Evolutionary conservation across 2,888 invertebrate genomes (phyloP), one percentile per base, ranked within the genome.

Genomic region (Tiliacea aurago): DNA sequence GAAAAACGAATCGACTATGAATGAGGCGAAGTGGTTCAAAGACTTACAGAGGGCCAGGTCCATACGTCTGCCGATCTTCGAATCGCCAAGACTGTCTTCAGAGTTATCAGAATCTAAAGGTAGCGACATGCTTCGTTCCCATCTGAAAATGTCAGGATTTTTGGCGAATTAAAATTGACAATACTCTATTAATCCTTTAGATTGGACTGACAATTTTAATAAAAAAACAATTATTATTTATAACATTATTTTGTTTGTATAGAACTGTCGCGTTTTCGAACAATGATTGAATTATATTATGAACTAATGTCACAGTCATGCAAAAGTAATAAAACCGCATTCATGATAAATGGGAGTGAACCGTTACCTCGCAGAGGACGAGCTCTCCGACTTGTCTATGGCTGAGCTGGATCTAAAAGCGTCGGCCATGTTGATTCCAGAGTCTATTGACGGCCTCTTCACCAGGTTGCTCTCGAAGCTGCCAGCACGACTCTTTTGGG

Each of bases 31-130:
- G 84, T 83, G 80, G 74, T 83, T 73, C 74, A 84, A 85, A 84
- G 87, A 95, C 98, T 98, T 97, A 98, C 98, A 98, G 91, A 98
- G 96, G 79, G 98, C 98, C 92, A 98, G 97, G 91, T 98, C 98
- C 98, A 98, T 98, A 93, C 98, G 98, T 86, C 98, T 96, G 81
- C 97, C 97, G 79, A 96, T 91, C 87, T 96, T 96, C 61, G 92
- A 88, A 76, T 96, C 96, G 6, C 95, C 92, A 45, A 94, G 92
- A 87, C 95, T 96, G 84, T 95, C 96, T 87, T 95, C 95, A 7
- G 95, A 95, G 4, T 92, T 95, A 83, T 96, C 94, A 79, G 95
- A 91, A 84, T 96, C 95, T 86, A 97, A 92, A 51, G 98, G 97
- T 73, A 98, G 92, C 11, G 97, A 97, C 97, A 97, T 97, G 90